Base-by-base conservation (phyloP, 2,797 vertebrate species). In the Pempheris klunzingeri region DNA sequence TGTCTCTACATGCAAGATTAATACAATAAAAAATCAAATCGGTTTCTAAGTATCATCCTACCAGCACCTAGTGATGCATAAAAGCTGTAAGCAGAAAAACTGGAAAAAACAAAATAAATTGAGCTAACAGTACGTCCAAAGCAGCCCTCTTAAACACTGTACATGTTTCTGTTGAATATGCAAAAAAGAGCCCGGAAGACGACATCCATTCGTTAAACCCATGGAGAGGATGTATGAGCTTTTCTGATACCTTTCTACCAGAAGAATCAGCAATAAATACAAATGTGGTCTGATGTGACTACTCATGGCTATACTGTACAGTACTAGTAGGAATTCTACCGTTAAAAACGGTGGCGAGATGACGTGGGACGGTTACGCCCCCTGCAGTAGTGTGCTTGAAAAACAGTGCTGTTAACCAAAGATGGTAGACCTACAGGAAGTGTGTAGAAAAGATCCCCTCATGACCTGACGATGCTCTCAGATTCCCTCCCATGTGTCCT, bases 1-100 rank as follows among this genome's bases (percentile, higher is more conserved):
- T 92, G 88, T 93, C 92, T 93, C 90, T 93, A 93, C 93, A 94
- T 92, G 94, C 90, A 92, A 93, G 93, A 93, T 93, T 92, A 95
- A 93, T 95, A 93, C 87, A 86, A 90, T 92, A 83, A 87, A 90
- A 88, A 90, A 92, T 85, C 59, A 92, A 90, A 90, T 87, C 66
- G 78, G 79, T 90, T 66, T 93, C 88, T 85, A 94, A 90, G 87
- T 91, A 90, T 92, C 86, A 90, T 91, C 87, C 90, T 92, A 92
- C 87, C 91, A 88, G 92, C 90, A 92, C 87, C 93, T 90, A 92
- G 83, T 89, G 89, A 93, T 94, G 94, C 93, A 91, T 93, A 94
- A 92, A 93, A 93, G 93, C 91, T 84, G 84, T 92, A 93, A 94
- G 90, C 91, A 91, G 87, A 91, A 88, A 86, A 82, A 68, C 55